phyloP scores from a whole-genome alignment of 2,888 invertebrate species.

The Allygus modestus region DNA sequence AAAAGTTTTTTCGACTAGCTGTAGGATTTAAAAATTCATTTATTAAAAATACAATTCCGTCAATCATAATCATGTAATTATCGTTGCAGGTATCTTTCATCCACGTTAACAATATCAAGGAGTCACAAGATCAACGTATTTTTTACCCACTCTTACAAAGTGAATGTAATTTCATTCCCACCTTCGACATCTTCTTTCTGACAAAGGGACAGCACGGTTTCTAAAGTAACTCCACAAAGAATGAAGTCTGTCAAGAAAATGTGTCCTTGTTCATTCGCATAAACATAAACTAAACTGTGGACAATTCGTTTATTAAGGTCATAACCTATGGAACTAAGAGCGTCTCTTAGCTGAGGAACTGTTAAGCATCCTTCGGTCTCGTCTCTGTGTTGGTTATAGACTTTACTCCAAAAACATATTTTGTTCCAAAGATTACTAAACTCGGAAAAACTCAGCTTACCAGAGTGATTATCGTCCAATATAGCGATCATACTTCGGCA shows the following conservation, averaged over 20 bases:
- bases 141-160: neutral
- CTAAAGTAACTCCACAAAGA: neutral
- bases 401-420: slow-evolving; percentile 10
- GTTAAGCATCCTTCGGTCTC: neutral
- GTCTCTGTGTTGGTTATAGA: neutral
- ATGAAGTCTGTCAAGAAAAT: neutral
- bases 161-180: neutral
- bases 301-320: neutral
- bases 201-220: neutral
- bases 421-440: neutral
- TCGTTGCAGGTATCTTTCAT: no score
- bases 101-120: no score
- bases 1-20: no score
- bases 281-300: neutral
- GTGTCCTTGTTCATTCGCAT: neutral
- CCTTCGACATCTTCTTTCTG: neutral
- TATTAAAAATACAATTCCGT: no score
- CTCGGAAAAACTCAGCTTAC: neutral
- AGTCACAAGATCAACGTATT: neutral
- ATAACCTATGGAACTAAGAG: neutral
- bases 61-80: no score
- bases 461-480: slow-evolving; percentile 22
- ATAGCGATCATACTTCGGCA: slow-evolving; percentile 26
- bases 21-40: no score
- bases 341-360: neutral